A percentile compares a stretch with the other conserved stretches of the same genome.
Conservation (phyloP, 2,888 invertebrate species). For the Dysmachus trigonus region DNA sequence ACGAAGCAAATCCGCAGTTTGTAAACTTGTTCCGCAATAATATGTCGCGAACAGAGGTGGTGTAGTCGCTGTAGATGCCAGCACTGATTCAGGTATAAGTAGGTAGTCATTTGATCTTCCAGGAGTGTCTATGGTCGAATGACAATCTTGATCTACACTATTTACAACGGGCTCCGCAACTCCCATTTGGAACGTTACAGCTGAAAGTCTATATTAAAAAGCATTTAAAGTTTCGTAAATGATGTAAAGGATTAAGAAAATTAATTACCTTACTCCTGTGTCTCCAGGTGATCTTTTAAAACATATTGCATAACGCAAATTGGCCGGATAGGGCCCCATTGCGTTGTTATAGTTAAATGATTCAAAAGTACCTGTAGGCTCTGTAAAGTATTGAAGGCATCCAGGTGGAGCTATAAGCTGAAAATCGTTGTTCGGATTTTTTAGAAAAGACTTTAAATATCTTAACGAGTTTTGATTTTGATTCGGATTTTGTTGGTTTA, state of each 20-base stretch:
- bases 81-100: conserved; percentile 67
- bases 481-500: neutral
- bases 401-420: conserved; percentile 69
- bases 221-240: neutral
- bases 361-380: conserved; percentile 67
- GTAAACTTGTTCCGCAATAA: conserved; percentile 58
- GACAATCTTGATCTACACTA: conserved; percentile 66
- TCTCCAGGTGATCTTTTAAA: conserved; percentile 64
- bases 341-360: conserved; percentile 71
- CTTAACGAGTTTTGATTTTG: conserved; percentile 51
- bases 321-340: conserved; percentile 68
- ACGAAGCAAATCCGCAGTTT: conserved; percentile 52
- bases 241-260: neutral
- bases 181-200: conserved; percentile 1
- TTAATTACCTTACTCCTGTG: conserved; percentile 58
- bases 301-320: conserved; percentile 71
- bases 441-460: conserved; percentile 57
- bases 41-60: conserved; percentile 57
- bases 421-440: conserved; percentile 56
- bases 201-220: conserved; percentile 18
- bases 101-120: conserved; percentile 67
- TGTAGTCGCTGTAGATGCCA: conserved; percentile 65
- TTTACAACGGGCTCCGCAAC: neutral
- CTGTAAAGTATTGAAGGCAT: conserved; percentile 74
- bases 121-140: conserved; percentile 66